Percentiles rank a stretch among this genome's conserved stretches.
Conservation (phyloP, 1,140 invertebrate species). For the Matsumurasca onukii region DNA sequence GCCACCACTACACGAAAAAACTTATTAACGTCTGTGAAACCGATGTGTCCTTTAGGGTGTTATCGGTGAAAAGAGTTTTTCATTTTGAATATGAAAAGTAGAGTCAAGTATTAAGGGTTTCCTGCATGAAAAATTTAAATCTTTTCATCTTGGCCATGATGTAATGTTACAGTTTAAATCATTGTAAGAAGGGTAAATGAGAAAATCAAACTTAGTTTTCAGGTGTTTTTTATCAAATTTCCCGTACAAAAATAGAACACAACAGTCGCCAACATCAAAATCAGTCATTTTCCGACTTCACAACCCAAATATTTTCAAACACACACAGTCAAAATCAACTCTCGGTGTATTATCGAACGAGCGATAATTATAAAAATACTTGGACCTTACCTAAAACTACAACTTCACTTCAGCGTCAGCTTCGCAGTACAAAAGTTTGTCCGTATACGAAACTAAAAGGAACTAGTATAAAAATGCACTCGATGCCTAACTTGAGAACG, state of each 20-base stretch:
- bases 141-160: no score
- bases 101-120: no score
- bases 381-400: not conserved
- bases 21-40: no score
- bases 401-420: not conserved
- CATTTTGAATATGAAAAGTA: no score
- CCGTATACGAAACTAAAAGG: conserved; percentile 18
- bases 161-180: no score
- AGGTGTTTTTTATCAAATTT: conserved; percentile 18
- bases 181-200: no score
- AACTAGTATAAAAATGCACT: conserved; percentile 26
- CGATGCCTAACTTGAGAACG: not conserved
- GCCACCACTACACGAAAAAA: no score
- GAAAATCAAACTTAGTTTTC: no score
- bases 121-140: no score
- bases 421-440: not conserved
- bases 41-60: no score
- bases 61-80: no score
- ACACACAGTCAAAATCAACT: not conserved
- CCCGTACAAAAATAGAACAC: conserved; percentile 13
- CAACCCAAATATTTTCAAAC: no score
- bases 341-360: not conserved
- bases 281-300: not conserved
- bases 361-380: conserved; percentile 16
- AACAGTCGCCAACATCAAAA: not conserved